These are phyloP conservation scores for Drosophila miranda DNA, from an alignment of 1,140 invertebrate species.

Conservation along the genomic window DNA sequence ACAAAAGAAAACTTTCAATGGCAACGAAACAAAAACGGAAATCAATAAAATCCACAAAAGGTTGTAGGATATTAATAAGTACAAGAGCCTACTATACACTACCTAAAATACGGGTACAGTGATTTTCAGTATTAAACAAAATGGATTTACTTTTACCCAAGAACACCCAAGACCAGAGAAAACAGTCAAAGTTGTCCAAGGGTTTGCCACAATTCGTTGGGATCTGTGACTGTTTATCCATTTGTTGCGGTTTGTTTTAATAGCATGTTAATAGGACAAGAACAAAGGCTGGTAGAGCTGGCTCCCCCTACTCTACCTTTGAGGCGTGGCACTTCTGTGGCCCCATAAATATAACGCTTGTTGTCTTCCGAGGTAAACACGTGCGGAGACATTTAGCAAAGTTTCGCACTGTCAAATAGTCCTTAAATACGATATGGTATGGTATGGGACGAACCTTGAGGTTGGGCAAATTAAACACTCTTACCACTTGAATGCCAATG, in stretches of 20 bases:
- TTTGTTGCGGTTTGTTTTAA: constrained; percentile 6
- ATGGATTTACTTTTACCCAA: no score
- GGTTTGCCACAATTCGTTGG: neutral
- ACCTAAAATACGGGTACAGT: neutral
- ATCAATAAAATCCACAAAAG: constrained; percentile 55
- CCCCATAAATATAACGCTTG: constrained; percentile 6
- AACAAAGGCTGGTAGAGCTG: constrained; percentile 1
- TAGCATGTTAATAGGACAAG: constrained; percentile 24
- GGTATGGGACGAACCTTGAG: constrained; percentile 11
- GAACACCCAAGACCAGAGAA: neutral
- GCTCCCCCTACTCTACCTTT: neutral
- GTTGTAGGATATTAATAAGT: constrained; percentile 48
- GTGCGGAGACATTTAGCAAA: constrained; percentile 22
- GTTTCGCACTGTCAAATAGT: neutral
- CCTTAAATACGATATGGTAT: neutral
- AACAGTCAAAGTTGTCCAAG: no score
- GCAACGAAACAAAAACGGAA: constrained; percentile 50
- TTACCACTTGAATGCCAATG: constrained; percentile 12
- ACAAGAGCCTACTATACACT: constrained; percentile 9
- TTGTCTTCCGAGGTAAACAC: constrained; percentile 14
- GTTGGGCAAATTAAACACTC: neutral
- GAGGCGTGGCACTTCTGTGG: constrained; percentile 9
- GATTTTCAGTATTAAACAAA: no score
- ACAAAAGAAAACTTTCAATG: constrained; percentile 60
- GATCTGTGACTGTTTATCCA: no score